Conservation (phyloP, 2,113 vertebrate genomes). For the Coptodon rendalli region DNA sequence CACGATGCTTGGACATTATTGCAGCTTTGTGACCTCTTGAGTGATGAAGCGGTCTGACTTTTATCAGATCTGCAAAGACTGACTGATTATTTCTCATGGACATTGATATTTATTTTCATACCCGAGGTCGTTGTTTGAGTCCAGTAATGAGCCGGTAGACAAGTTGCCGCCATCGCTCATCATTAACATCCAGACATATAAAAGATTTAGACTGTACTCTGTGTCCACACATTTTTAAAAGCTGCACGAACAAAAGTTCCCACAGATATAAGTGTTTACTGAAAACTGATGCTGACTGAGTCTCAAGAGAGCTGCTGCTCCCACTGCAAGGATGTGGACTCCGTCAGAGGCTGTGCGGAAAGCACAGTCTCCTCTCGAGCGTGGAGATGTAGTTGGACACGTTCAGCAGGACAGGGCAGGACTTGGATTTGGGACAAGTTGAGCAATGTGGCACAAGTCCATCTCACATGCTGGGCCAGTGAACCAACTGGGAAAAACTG, state of each 20-base stretch:
- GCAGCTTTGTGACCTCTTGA: not conserved
- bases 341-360: not conserved
- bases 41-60: not conserved
- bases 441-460: not conserved
- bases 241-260: not conserved
- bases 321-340: not conserved
- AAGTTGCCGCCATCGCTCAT: not conserved
- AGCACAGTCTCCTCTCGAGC: not conserved
- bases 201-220: not conserved
- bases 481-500: not conserved
- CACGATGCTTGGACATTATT: not conserved
- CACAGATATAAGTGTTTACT: not conserved
- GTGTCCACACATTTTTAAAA: not conserved
- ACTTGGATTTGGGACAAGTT: not conserved
- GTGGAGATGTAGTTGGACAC: not conserved
- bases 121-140: not conserved
- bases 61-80: not conserved
- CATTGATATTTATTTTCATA: not conserved
- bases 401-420: not conserved
- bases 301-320: not conserved
- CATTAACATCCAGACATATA: not conserved
- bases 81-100: not conserved
- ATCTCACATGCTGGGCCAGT: not conserved
- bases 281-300: not conserved
- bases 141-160: not conserved